Evolutionary conservation across 2,888 invertebrate species (phyloP).

Genomic region (Drosophila affinis): DNA sequence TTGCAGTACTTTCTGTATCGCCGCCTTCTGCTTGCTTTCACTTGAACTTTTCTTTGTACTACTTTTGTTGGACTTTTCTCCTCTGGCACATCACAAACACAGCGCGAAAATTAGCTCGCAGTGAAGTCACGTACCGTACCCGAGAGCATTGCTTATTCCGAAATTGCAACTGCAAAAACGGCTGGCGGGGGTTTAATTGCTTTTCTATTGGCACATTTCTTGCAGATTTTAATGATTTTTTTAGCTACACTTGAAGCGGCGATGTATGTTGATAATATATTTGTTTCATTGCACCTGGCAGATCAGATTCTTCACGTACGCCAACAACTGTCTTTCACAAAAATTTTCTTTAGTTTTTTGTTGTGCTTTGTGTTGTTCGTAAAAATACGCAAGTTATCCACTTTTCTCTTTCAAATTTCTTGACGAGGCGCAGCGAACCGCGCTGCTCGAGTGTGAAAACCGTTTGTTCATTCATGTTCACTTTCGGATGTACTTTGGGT

Average conservation of each 20-base stretch:
- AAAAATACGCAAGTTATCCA: too few species aligned
- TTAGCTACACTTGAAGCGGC: not conserved
- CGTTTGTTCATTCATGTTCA: too few species aligned
- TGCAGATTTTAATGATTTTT: slow-evolving; percentile 12
- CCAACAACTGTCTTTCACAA: too few species aligned
- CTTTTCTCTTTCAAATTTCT: too few species aligned
- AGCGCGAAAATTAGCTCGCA: slow-evolving; percentile 41
- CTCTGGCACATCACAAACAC: slow-evolving; percentile 21
- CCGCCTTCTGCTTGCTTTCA: slow-evolving; percentile 53
- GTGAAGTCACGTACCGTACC: slow-evolving; percentile 50
- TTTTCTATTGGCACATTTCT: slow-evolving; percentile 32
- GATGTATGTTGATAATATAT: too few species aligned
- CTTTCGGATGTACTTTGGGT: too few species aligned
- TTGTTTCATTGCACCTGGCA: too few species aligned
- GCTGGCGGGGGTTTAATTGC: slow-evolving; percentile 1
- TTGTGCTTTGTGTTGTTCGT: too few species aligned
- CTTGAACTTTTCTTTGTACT: slow-evolving; percentile 54
- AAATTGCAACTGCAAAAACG: slow-evolving; percentile 42
- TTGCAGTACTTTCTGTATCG: slow-evolving; percentile 18
- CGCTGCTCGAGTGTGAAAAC: too few species aligned
- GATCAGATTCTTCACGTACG: too few species aligned
- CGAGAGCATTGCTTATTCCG: slow-evolving; percentile 51
- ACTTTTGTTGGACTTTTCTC: slow-evolving; percentile 19
- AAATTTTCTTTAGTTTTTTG: too few species aligned
- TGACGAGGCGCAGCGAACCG: too few species aligned